phyloP scores from a whole-genome alignment of 1,140 invertebrate genomes.

The Drosophila tani region DNA sequence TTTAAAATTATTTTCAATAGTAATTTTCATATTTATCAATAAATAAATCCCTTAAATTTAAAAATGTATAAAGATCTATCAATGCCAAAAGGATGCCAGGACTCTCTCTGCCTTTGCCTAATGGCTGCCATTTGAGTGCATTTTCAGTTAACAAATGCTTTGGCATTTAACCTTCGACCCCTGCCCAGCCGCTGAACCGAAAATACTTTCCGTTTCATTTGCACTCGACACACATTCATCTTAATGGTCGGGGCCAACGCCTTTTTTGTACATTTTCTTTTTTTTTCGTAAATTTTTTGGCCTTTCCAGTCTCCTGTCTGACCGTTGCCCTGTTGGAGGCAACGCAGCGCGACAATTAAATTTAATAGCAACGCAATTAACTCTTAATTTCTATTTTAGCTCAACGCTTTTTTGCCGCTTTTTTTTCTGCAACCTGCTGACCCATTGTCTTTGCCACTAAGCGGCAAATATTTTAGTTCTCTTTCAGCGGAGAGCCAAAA shows the following conservation, averaged over 20 bases:
- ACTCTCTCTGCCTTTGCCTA: not conserved
- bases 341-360: constrained; percentile 75
- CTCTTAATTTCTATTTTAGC: constrained; percentile 79
- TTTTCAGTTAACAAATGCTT: constrained; percentile 42
- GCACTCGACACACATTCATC: constrained; percentile 42
- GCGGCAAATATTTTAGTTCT: constrained; percentile 46
- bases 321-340: constrained; percentile 28
- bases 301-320: constrained; percentile 4
- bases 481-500: constrained; percentile 6
- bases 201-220: constrained; percentile 55
- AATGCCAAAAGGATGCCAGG: not conserved
- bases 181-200: not conserved
- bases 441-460: constrained; percentile 56
- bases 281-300: constrained; percentile 1
- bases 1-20: not conserved
- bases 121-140: constrained; percentile 19
- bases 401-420: constrained; percentile 31
- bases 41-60: not conserved
- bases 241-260: constrained; percentile 18
- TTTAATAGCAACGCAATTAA: constrained; percentile 81
- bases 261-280: constrained; percentile 18
- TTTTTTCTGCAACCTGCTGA: constrained; percentile 41
- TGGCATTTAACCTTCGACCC: constrained; percentile 17
- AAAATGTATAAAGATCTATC: not conserved
- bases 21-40: not conserved